phyloP scores from a whole-genome alignment of 2,888 invertebrate genomes.

The Drosophila atroscutellata region DNA sequence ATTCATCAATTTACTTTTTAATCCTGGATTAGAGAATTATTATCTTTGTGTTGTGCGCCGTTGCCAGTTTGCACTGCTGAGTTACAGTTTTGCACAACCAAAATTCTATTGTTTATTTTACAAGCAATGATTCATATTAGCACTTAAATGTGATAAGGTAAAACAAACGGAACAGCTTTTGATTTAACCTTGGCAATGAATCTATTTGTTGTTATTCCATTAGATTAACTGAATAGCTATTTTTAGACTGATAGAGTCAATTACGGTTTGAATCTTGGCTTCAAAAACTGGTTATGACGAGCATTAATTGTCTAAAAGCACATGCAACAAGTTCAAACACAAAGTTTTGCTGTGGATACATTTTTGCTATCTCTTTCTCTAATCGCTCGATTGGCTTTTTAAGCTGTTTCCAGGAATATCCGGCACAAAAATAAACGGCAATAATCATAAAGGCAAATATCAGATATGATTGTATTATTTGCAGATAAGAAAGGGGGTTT shows the following conservation, averaged over 20 bases:
- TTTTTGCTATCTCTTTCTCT: constrained; percentile 31
- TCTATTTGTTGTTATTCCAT: constrained; percentile 1
- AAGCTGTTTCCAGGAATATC: constrained; percentile 64
- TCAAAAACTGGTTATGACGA: constrained; percentile 40
- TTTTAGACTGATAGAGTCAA: constrained; percentile 43
- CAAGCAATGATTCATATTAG: constrained; percentile 13
- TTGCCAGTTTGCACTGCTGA: constrained; percentile 13
- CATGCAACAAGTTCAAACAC: constrained; percentile 24
- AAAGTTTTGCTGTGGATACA: not conserved
- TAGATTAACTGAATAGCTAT: constrained; percentile 29
- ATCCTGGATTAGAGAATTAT: not conserved
- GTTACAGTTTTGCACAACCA: constrained; percentile 8
- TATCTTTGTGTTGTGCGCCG: not conserved
- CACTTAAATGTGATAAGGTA: constrained; percentile 1
- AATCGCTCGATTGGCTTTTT: constrained; percentile 48
- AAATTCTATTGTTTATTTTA: not conserved
- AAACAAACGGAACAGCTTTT: constrained; percentile 10
- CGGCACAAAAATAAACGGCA: constrained; percentile 36
- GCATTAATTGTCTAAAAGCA: constrained; percentile 11
- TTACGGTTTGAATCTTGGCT: constrained; percentile 18
- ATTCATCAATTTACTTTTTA: not conserved
- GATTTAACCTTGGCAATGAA: not conserved
- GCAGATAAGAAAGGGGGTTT: constrained; percentile 46
- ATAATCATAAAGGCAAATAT: constrained; percentile 39
- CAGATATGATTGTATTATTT: constrained; percentile 38